Evolutionary conservation across 30 jellyfish, hydroid and myxozoan genomes (phyloP).

Genomic region (Aurelia sp.): DNA sequence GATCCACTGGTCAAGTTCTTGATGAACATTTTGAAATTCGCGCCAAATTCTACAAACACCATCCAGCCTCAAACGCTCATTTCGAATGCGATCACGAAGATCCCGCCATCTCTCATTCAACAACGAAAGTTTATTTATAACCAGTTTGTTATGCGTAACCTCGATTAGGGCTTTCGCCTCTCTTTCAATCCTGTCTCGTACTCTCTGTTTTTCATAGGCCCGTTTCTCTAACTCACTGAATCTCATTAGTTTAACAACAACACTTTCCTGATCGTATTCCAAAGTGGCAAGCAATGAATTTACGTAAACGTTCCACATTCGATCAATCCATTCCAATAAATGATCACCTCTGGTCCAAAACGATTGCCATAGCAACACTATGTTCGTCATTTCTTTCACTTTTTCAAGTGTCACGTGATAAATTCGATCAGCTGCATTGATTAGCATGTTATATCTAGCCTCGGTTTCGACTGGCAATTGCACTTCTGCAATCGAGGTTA

Average conservation of each 20-base stretch:
- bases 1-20: constrained; percentile 60
- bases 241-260: constrained; percentile 78
- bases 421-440: constrained; percentile 55
- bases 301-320: constrained; percentile 22
- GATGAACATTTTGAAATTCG: constrained; percentile 34
- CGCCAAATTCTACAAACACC: constrained; percentile 59
- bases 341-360: constrained; percentile 69
- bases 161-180: constrained; percentile 69
- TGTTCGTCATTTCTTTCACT: constrained; percentile 51
- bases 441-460: constrained; percentile 47
- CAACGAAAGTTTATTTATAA: constrained; percentile 26
- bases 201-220: constrained; percentile 73
- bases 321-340: constrained; percentile 79
- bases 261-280: constrained; percentile 81
- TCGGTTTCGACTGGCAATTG: constrained; percentile 15
- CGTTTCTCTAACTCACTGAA: constrained; percentile 81
- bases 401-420: constrained; percentile 43
- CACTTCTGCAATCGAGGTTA: constrained; percentile 11
- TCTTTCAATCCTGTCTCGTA: constrained; percentile 56
- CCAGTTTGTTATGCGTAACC: constrained; percentile 31
- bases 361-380: constrained; percentile 72
- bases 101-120: constrained; percentile 59
- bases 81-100: constrained; percentile 48
- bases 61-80: constrained; percentile 64
- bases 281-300: constrained; percentile 10